Percentiles rank a stretch among this genome's conserved stretches.
phyloP scores from a whole-genome alignment of 2,113 vertebrate genomes.

The Phalacrocorax aristotelis region DNA sequence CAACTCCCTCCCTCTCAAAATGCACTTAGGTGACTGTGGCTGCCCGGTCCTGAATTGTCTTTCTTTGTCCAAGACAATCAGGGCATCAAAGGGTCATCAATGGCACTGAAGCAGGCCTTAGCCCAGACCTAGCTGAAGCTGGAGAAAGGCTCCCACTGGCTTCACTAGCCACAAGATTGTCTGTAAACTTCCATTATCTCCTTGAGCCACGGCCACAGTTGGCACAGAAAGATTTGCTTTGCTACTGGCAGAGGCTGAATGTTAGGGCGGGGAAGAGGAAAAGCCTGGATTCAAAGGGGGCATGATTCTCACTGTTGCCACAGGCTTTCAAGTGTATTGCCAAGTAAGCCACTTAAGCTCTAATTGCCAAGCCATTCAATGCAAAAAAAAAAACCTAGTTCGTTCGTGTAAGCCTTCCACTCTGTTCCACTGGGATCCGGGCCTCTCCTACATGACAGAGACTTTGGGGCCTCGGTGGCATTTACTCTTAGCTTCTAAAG shows the following conservation, averaged over 20 bases:
- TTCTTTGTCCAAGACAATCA: background rate
- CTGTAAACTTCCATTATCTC: background rate
- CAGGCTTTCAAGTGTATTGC: background rate
- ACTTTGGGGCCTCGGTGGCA: too few species aligned
- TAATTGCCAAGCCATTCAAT: accelerated
- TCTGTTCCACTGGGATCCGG: background rate
- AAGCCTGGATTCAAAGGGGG: background rate
- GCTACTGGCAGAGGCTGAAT: background rate
- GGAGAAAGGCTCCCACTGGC: background rate
- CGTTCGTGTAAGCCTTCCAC: background rate
- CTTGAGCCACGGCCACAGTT: background rate
- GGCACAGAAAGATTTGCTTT: background rate
- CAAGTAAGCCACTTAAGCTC: background rate
- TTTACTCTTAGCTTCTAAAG: background rate
- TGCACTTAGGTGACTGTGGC: too few species aligned
- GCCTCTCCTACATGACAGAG: background rate
- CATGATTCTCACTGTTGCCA: too few species aligned
- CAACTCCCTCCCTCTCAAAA: background rate
- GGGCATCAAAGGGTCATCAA: background rate
- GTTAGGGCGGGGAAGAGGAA: background rate
- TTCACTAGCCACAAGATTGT: background rate
- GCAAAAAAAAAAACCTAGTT: too few species aligned
- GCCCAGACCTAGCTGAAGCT: background rate
- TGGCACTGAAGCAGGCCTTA: background rate
- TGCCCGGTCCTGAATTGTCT: too few species aligned